Evolutionary conservation across 35 echinoderm and acorn worm genomes (phyloP), one percentile per base, ranked within the genome.

Genomic region (Heliocidaris tuberculata): DNA sequence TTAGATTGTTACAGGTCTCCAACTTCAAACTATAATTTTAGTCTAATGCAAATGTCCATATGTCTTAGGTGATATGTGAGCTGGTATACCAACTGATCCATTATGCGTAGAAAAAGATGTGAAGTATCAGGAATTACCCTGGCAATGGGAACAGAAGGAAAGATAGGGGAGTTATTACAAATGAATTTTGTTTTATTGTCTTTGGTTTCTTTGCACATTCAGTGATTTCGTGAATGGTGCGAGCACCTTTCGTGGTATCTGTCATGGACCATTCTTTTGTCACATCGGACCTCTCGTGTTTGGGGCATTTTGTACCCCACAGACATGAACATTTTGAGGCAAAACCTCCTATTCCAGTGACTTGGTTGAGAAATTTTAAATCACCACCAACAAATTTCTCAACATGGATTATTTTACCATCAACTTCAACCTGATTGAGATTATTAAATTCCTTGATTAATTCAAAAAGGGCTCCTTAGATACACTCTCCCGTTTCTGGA

Each of bases 271-370:
- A n/a, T n/a, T n/a, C n/a, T n/a, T n/a, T n/a, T n/a, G 91, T 94
- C 24, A 92, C 85, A 94, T 97, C 96, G 49, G 19, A 29, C 11
- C 95, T 15, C 19, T 97, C 95, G 17, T 32, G 3, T 50, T 88
- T 97, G 61, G 95, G 90, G 85, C 95, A 97, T 86, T 97, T n/a
- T n/a, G n/a, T 96, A 54, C 96, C 96, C 95, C 96, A 97, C 10
- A 95, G 61, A 94, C 96, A 95, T 19, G 94, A 97, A 89, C 60
- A 95, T 90, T 27, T 90, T 30, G 31, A 16, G 30, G 92, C 86
- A 96, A 94, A 97, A 27, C 93, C 94, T 47, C 71, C 96, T 49
- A 93, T 96, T 21, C 96, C 94, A 24, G 96, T 95, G 85, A 97
- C 86, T 88, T 97, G 92, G 92, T 97, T 94, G 5, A 97, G 85